phyloP scores from a whole-genome alignment of 2,888 invertebrate species.

The Saturnia pavonia region DNA sequence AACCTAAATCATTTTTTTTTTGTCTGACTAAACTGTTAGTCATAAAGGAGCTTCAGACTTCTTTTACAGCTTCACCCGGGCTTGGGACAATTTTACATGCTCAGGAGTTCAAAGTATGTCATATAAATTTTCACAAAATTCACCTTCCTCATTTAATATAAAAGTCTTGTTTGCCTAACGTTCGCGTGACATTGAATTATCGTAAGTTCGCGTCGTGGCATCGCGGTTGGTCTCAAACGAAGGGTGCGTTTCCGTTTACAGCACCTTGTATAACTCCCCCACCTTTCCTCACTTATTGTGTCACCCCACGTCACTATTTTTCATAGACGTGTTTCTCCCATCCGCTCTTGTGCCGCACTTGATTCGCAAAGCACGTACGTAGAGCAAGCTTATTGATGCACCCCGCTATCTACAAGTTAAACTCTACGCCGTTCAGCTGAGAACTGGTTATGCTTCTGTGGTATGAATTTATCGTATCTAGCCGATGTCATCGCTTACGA shows the following conservation, averaged over 20 bases:
- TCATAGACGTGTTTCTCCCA: conserved; percentile 71
- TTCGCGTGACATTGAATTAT: conserved; percentile 40
- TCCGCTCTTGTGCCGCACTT: conserved; percentile 77
- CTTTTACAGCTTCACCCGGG: too few relatives aligned
- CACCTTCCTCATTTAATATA: conserved; percentile 33
- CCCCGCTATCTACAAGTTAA: conserved; percentile 40
- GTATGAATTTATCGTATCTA: conserved; percentile 45
- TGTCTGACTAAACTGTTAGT: too few relatives aligned
- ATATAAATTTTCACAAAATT: conserved; percentile 25
- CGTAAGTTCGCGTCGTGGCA: conserved; percentile 17
- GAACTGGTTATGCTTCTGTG: conserved; percentile 34
- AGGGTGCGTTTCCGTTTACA: conserved; percentile 72
- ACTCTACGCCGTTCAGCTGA: conserved; percentile 50
- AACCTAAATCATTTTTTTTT: too few relatives aligned
- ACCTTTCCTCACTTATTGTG: conserved; percentile 65
- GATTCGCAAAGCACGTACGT: conserved; percentile 78
- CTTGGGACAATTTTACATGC: too few relatives aligned
- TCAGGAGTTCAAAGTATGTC: too few relatives aligned
- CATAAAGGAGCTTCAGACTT: too few relatives aligned
- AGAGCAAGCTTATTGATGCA: conserved; percentile 28
- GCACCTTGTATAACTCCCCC: conserved; percentile 63
- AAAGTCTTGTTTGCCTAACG: conserved; percentile 32
- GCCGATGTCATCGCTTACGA: conserved; percentile 60
- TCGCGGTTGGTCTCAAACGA: conserved; percentile 31
- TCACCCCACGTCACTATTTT: conserved; percentile 76